Percentiles rank a stretch among this genome's conserved stretches.
phyloP scores from a whole-genome alignment of 2,888 invertebrate species.

The Lymantria monacha region DNA sequence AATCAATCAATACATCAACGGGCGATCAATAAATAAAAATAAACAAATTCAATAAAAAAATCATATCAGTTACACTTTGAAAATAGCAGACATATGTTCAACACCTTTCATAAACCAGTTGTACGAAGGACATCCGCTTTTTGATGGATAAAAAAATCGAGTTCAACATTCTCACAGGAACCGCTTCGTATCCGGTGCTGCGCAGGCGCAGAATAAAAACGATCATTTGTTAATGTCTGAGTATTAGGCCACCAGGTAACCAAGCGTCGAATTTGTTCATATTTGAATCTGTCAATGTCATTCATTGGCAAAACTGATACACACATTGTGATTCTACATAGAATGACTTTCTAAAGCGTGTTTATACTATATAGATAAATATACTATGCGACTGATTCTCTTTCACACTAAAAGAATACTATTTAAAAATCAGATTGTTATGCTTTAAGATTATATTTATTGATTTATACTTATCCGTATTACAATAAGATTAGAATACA shows the following conservation, averaged over 20 bases:
- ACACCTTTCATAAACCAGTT: slow-evolving; percentile 82
- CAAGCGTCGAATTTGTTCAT: slow-evolving; percentile 39
- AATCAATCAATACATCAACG: slow-evolving; percentile 25
- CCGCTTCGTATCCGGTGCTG: slow-evolving; percentile 77
- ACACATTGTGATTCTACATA: slow-evolving; percentile 10
- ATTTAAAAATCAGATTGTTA: too few relatives aligned
- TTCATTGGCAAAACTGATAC: slow-evolving; percentile 17
- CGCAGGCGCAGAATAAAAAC: slow-evolving; percentile 74
- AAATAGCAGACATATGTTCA: slow-evolving; percentile 76
- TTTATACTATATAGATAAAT: neutral
- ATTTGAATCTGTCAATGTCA: slow-evolving; percentile 46
- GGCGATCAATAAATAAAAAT: slow-evolving; percentile 20
- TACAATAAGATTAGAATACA: too few relatives aligned
- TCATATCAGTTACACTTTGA: slow-evolving; percentile 50
- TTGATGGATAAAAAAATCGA: slow-evolving; percentile 72
- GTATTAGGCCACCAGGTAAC: slow-evolving; percentile 59
- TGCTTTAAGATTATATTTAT: too few relatives aligned
- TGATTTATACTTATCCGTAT: too few relatives aligned
- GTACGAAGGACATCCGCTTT: slow-evolving; percentile 81
- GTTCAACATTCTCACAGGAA: slow-evolving; percentile 81
- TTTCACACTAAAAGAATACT: neutral
- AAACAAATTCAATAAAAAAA: slow-evolving; percentile 31
- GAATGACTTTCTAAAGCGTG: slow-evolving; percentile 10
- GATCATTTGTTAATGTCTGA: slow-evolving; percentile 73
- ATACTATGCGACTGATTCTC: neutral